phyloP scores from a whole-genome alignment of 2,113 vertebrate genomes.

The Thermophis baileyi region DNA sequence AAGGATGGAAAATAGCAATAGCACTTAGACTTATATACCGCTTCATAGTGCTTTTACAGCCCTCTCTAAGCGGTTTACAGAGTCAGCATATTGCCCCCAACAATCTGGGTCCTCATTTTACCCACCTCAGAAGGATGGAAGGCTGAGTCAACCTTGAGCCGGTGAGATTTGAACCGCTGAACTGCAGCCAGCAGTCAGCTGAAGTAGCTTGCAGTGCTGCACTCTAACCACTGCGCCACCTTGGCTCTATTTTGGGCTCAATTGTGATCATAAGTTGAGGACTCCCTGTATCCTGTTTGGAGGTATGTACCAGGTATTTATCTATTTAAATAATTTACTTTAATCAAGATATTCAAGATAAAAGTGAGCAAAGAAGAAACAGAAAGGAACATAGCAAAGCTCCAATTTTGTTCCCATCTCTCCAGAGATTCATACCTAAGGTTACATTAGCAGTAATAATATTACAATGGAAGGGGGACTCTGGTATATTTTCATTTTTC shows the following conservation, averaged over 20 bases:
- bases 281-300: neutral
- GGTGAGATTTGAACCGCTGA: no score
- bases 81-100: no score
- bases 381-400: neutral
- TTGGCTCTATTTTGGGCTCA: neutral
- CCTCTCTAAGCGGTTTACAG: no score
- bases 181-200: no score
- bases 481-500: neutral
- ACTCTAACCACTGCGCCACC: no score
- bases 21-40: no score
- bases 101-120: no score
- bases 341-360: neutral
- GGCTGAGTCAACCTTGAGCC: no score
- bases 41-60: no score
- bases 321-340: neutral
- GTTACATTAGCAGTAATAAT: neutral
- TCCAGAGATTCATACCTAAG: neutral
- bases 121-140: no score
- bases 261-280: neutral
- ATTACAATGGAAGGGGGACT: neutral
- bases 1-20: no score
- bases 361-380: neutral
- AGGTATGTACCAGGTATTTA: neutral
- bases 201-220: no score
- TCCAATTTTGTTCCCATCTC: neutral